Evolutionary conservation across 2,113 vertebrate species (phyloP).

Genomic region (Microtus ochrogaster): DNA sequence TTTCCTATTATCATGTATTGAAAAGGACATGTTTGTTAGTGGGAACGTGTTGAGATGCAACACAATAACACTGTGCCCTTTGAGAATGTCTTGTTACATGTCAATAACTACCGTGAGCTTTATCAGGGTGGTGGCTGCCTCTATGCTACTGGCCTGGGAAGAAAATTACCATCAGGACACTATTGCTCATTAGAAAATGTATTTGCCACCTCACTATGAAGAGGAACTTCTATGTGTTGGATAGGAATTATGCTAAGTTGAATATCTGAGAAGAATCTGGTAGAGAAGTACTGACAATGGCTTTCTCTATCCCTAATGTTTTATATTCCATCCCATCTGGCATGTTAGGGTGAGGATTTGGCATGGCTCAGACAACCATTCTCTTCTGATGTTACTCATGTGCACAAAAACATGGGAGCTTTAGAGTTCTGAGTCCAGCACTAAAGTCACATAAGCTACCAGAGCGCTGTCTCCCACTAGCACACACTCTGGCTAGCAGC

Average conservation of each 20-base stretch:
- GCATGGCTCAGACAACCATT: neutral
- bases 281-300: neutral
- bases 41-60: constrained; percentile 14
- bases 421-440: neutral
- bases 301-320: constrained; percentile 20
- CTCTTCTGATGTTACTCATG: constrained; percentile 5
- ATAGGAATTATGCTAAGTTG: neutral
- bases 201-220: constrained; percentile 1
- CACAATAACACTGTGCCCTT: constrained; percentile 10
- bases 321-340: constrained; percentile 1
- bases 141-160: neutral
- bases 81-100: constrained; percentile 39
- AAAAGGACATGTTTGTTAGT: neutral
- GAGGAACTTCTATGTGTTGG: neutral
- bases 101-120: neutral
- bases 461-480: neutral
- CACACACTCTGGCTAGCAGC: neutral
- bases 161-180: neutral
- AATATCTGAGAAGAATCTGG: neutral
- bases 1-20: neutral
- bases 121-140: neutral
- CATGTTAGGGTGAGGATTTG: constrained; percentile 12
- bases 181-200: neutral
- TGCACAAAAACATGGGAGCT: neutral
- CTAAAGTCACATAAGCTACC: neutral